Base-by-base conservation (phyloP, 2,113 vertebrate genomes). In the Sciurus niger region DNA sequence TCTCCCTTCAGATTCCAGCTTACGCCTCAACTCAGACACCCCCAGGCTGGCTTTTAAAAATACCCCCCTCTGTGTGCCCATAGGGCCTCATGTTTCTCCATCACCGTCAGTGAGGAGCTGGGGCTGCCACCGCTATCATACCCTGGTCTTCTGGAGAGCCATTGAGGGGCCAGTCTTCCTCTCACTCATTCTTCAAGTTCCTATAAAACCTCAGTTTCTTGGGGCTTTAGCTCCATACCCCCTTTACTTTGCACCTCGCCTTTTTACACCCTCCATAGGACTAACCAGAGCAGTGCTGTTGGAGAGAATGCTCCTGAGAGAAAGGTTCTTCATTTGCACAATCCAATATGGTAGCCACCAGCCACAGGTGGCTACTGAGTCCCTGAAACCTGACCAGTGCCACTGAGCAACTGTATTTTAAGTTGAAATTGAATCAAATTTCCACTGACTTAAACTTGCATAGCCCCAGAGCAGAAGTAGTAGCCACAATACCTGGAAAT, bases 21-120 rank as follows among this genome's bases (percentile, higher is more conserved):
- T n/a, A 6, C 7, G 32, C 51, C 92, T 89, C 87, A n/a, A 37
- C 68, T 67, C 24, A 1, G 8, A 72, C 30, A 60, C 86, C 74
- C 76, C 87, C 55, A 55, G 32, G 53, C 89, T 86, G 86, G 89
- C 34, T 93, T 94, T 34, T 28, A 90, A 89, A 80, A 55, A 48
- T n/a, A 70, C 58, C 55, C 28, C 51, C n/a, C 25, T 30, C 13
- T 6, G 63, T 0, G 28, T 9, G 17, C 34, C 51, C 2, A 0
- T 3, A 12, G 12, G 4, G 37, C 51, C 28, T 60, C 1, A 6
- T 11, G 34, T 10, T 40, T 28, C 32, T 55, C 25, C 25, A 2
- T 18, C 43, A 1, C 0, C 8, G 46, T 24, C 77, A 55, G n/a
- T 0, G 3, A 32, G 5, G 18, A n/a, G 30, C 76, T 25, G 74